Evolutionary conservation across 2,797 vertebrate species (phyloP).

Genomic region (Trachurus trachurus): DNA sequence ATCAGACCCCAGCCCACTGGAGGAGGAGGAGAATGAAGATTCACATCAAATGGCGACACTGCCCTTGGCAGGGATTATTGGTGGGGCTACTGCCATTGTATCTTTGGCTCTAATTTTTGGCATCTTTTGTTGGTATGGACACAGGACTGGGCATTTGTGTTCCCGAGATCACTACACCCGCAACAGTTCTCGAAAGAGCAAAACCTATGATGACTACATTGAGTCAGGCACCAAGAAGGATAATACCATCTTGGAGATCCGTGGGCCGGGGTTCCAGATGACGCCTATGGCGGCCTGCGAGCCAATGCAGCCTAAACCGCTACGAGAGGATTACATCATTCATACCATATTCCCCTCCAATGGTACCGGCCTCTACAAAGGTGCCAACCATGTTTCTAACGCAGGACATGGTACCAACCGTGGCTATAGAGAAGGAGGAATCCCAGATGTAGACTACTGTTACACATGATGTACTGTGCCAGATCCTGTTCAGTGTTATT

Average conservation of each 20-base stretch:
- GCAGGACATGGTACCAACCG: slow-evolving; percentile 91
- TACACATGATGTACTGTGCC: slow-evolving; percentile 92
- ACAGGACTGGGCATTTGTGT: slow-evolving; percentile 88
- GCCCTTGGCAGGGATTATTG: slow-evolving; percentile 92
- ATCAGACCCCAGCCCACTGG: slow-evolving; percentile 80
- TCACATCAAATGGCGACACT: slow-evolving; percentile 84
- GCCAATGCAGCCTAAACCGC: slow-evolving; percentile 87
- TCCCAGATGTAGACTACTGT: slow-evolving; percentile 94
- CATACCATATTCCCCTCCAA: slow-evolving; percentile 97
- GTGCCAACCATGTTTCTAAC: slow-evolving; percentile 88
- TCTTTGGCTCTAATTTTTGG: slow-evolving; percentile 91
- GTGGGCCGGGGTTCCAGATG: slow-evolving; percentile 93
- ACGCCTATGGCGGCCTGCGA: slow-evolving; percentile 89
- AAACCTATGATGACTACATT: slow-evolving; percentile 92
- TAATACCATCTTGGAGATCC: slow-evolving; percentile 94
- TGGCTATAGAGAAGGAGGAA: slow-evolving; percentile 93
- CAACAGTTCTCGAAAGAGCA: slow-evolving; percentile 89
- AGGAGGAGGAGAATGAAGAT: slow-evolving; percentile 83
- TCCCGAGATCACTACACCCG: slow-evolving; percentile 88
- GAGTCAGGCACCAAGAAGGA: slow-evolving; percentile 97
- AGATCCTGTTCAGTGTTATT: slow-evolving; percentile 79
- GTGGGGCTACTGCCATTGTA: slow-evolving; percentile 91
- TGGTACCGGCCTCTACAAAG: slow-evolving; percentile 93
- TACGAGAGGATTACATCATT: slow-evolving; percentile 94
- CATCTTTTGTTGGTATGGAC: slow-evolving; percentile 92